These are phyloP conservation scores for zebrafish (Danio rerio) DNA, from an alignment of 2,113 vertebrate species.

Conservation along the genomic window DNA sequence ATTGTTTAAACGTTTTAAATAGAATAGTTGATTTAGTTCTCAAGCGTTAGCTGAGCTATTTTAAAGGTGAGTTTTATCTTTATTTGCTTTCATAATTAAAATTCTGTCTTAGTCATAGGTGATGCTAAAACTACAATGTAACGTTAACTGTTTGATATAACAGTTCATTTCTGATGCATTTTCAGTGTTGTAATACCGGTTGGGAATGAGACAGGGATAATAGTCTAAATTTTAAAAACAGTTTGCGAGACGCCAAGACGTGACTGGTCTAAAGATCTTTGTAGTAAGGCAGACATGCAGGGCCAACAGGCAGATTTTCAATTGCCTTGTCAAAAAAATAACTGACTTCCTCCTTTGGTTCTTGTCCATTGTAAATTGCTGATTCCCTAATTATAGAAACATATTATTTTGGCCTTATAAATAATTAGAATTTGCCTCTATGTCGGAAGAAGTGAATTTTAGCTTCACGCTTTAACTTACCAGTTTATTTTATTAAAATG, in stretches of 20 bases:
- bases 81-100: not conserved
- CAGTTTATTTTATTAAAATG: not conserved
- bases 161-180: not conserved
- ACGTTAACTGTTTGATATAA: not conserved
- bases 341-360: no score
- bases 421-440: not conserved
- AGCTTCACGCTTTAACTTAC: not conserved
- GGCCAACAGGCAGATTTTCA: not conserved
- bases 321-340: not conserved
- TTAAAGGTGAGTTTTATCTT: constrained; percentile 6
- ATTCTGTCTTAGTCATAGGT: not conserved
- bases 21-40: not conserved
- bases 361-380: not conserved
- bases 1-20: not conserved
- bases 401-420: not conserved
- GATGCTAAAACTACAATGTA: not conserved
- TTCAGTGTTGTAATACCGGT: not conserved
- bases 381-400: not conserved
- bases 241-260: not conserved
- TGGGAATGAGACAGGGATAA: not conserved
- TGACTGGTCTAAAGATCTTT: not conserved
- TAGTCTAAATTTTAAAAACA: not conserved
- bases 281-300: not conserved
- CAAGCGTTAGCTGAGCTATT: not conserved
- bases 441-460: not conserved